Conservation (phyloP, 2,888 invertebrate genomes). For the Achlya flavicornis region DNA sequence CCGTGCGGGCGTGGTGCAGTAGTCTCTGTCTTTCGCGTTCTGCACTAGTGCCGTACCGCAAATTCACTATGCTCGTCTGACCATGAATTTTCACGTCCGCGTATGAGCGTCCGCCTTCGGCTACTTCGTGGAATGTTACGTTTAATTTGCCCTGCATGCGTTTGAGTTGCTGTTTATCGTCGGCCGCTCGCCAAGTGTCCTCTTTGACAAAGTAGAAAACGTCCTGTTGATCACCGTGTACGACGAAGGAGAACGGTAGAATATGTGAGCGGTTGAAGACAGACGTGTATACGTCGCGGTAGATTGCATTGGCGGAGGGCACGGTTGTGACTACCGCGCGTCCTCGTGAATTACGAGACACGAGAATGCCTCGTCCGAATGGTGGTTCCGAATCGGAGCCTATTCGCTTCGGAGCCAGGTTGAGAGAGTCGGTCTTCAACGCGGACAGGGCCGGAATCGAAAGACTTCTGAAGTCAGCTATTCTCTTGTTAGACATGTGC, state of each 20-base stretch:
- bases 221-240: slow-evolving; percentile 94
- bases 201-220: slow-evolving; percentile 97
- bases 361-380: slow-evolving; percentile 93
- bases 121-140: slow-evolving; percentile 94
- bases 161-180: slow-evolving; percentile 94
- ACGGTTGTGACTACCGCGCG: slow-evolving; percentile 93
- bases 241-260: slow-evolving; percentile 93
- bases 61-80: slow-evolving; percentile 93
- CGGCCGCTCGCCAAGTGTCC: slow-evolving; percentile 94
- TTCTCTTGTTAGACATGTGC: slow-evolving; percentile 90
- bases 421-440: slow-evolving; percentile 90
- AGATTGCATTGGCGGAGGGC: slow-evolving; percentile 94
- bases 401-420: slow-evolving; percentile 88
- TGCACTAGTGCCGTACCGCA: slow-evolving; percentile 96
- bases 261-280: slow-evolving; percentile 95
- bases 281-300: slow-evolving; percentile 95
- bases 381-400: slow-evolving; percentile 94
- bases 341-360: slow-evolving; percentile 90
- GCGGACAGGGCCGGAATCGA: slow-evolving; percentile 92
- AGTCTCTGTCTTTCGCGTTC: slow-evolving; percentile 95
- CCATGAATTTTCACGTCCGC: slow-evolving; percentile 96
- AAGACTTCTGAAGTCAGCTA: slow-evolving; percentile 89
- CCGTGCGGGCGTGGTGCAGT: slow-evolving; percentile 94
- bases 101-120: slow-evolving; percentile 90
- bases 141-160: slow-evolving; percentile 95